Base-by-base conservation (phyloP, 2,888 invertebrate species). In the Erebia aethiops region DNA sequence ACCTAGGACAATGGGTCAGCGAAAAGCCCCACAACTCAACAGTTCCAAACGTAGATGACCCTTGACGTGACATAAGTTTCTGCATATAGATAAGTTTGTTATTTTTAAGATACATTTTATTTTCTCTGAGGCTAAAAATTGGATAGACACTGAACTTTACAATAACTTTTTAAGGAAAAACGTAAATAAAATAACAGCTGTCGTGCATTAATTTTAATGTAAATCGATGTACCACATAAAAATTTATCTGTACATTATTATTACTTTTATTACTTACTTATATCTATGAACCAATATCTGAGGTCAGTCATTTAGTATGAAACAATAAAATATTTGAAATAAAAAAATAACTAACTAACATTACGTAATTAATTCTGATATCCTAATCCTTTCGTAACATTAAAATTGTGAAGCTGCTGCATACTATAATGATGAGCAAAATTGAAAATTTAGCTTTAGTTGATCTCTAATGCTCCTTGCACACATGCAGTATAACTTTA, bases 161-260 rank as follows among this genome's bases (percentile, higher is more conserved):
- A 5, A 35, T 7, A 26, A 35, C 11, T 46, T 52, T 52, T 16
- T 14, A 26, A 11, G 18, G 54, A 18, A 16, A 54, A 9, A 11
- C 18, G n/a, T 51, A 61, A 49, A 67, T 62, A 18, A 61, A 56
- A 61, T 18, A 70, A 54, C 58, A 35, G 63, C 54, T 64, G 65
- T 75, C 70, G 76, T 77, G 76, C 76, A 72, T 75, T 75, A 85
- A 87, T 84, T 90, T 89, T 88, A 86, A 78, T 87, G 81, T 87
- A 84, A 87, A 88, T 88, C 85, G 84, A 88, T 87, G 82, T 87
- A 86, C 82, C 83, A 88, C 89, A 90, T 90, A 89, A 85, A 90
- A 89, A 89, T 81, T 84, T 86, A 83, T 82, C 87, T 88, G 89
- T 89, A 89, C 88, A 89, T 76, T 80, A 79, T 82, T 54, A 73